Evolutionary conservation across 2,797 vertebrate species (phyloP).

Genomic region (Anguilla marmorata): DNA sequence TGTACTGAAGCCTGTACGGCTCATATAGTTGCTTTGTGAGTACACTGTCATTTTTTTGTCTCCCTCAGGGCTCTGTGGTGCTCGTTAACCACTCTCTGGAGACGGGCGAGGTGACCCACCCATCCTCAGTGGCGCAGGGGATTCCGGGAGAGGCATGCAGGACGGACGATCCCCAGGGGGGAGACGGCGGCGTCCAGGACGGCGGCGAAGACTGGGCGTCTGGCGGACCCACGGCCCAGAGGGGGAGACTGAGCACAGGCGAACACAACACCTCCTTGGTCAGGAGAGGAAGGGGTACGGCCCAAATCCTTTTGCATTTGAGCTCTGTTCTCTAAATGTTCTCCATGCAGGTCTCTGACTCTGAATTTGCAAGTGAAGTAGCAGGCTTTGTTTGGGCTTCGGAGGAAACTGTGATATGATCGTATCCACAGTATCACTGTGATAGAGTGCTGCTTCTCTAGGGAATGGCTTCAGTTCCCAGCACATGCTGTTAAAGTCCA

Average conservation of each 20-base stretch:
- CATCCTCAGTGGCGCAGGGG: slow-evolving; percentile 40
- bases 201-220: slow-evolving; percentile 76
- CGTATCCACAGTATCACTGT: not conserved
- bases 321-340: not conserved
- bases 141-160: slow-evolving; percentile 27
- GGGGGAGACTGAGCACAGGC: slow-evolving; percentile 66
- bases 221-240: slow-evolving; percentile 64
- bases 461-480: not conserved
- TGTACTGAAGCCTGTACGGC: not conserved
- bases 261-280: slow-evolving; percentile 69
- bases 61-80: slow-evolving; percentile 63
- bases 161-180: slow-evolving; percentile 59
- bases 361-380: not conserved
- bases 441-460: not conserved
- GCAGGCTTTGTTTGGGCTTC: not conserved
- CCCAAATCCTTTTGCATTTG: slow-evolving; percentile 14
- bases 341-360: not conserved
- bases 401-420: not conserved
- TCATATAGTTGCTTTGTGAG: not conserved
- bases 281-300: slow-evolving; percentile 77
- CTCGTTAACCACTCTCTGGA: slow-evolving; percentile 61
- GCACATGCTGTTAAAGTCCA: not conserved
- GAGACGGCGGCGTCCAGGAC: slow-evolving; percentile 72
- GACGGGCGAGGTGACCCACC: slow-evolving; percentile 63
- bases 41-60: not conserved